Evolutionary conservation across 1,140 invertebrate genomes (phyloP), one percentile per base, ranked within the genome.

Genomic region (Bombus fervidus): DNA sequence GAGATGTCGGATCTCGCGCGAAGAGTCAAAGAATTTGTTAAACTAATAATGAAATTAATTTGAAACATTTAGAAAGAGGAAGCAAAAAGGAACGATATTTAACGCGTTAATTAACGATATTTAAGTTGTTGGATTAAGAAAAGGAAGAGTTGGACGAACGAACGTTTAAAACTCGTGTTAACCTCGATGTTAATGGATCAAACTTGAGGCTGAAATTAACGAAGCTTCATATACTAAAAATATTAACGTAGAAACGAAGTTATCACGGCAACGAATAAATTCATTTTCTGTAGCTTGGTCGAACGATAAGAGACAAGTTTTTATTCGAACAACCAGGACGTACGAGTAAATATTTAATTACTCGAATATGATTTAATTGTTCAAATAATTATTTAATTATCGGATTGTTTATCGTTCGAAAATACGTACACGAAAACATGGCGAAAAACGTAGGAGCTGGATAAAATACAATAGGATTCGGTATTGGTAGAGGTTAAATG

Each of bases 1-100:
- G 0, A 2, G 22, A 6, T 6, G 15, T 6, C 18, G 1, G 15
- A 22, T 6, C 47, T 22, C 18, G 0, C 47, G 5, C 0, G 18
- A 22, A 22, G 15, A 6, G 47, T 22, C 18, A 0, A 53, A 6
- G 47, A 8, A 53, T 47, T 18, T 53, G 47, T 53, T 22, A 0
- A 53, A 18, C 47, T 1, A 53, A 6, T 6, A 5, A 18, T 18
- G 5, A 18, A 6, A 47, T 47, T 47, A 18, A 47, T 18, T 47
- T 0, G 43, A 47, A 18, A 47, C 0, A 18, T 47, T 1, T 47
- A 47, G 47, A 47, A 41, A 10, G 41, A 41, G 41, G 41, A 2
- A 41, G 1, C 10, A 12, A 41, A 12, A 6, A 47, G 15, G 43
- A 47, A 5, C 4, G 13, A 47, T 0, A 15, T 15, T 15, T 15